Evolutionary conservation across 1,140 invertebrate genomes (phyloP).

Genomic region (Hormaphis cornu): DNA sequence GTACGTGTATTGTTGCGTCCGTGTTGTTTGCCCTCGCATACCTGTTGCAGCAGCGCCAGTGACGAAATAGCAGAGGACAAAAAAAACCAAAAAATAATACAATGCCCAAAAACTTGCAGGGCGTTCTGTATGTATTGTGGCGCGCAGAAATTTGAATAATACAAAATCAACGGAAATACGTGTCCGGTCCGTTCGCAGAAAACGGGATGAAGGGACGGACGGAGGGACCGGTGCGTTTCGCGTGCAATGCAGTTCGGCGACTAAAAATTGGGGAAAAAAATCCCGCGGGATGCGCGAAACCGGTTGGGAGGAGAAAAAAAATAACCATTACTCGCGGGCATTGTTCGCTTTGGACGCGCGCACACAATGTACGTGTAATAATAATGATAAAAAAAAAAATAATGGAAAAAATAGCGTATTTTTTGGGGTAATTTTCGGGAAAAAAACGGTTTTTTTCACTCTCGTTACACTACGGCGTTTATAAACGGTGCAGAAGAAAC

Average conservation of each 20-base stretch:
- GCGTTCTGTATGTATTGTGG: no score
- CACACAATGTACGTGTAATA: no score
- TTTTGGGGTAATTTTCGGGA: not conserved
- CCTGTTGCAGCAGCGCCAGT: no score
- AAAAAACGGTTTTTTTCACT: conserved; percentile 28
- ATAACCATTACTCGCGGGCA: conserved; percentile 26
- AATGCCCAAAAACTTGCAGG: not conserved
- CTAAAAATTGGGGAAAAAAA: conserved; percentile 25
- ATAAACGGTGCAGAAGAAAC: no score
- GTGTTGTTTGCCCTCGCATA: conserved; percentile 18
- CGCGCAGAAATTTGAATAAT: conserved; percentile 11
- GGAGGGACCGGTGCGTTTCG: no score
- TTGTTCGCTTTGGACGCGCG: conserved; percentile 11
- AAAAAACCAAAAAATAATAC: not conserved
- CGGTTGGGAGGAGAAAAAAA: conserved; percentile 18
- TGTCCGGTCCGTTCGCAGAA: conserved; percentile 8
- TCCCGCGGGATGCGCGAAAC: conserved; percentile 26
- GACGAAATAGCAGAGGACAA: not conserved
- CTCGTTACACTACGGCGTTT: no score
- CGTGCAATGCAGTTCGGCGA: no score
- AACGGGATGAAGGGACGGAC: not conserved
- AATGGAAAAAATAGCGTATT: not conserved
- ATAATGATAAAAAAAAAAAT: no score
- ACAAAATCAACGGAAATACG: conserved; percentile 27
- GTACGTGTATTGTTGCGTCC: not conserved